These are phyloP conservation scores for Anthoscopus minutus DNA, from an alignment of 2,113 vertebrate species.

Conservation along the genomic window DNA sequence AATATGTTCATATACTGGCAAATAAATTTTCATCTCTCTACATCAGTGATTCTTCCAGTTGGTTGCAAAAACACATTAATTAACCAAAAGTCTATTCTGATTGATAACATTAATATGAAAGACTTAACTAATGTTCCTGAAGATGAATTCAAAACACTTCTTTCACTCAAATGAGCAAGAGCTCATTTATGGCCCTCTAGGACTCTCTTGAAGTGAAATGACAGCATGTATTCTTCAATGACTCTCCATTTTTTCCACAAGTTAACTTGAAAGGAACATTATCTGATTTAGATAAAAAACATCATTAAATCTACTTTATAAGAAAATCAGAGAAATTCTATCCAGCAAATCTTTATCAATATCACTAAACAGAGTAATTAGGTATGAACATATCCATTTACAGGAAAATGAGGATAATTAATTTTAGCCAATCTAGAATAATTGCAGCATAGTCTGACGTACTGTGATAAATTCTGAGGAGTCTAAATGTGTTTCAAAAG, in stretches of 20 bases:
- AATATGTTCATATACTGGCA: neutral
- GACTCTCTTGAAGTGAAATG: neutral
- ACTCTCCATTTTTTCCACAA: neutral
- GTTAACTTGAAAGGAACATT: neutral
- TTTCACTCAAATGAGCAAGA: neutral
- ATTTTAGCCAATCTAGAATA: neutral
- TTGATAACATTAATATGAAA: neutral
- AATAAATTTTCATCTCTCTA: neutral
- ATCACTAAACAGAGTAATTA: neutral
- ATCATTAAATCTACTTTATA: neutral
- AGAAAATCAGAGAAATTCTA: neutral
- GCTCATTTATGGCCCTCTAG: neutral
- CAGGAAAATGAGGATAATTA: neutral
- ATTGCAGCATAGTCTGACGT: neutral
- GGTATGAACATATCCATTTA: neutral
- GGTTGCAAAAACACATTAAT: neutral
- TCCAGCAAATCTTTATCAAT: neutral
- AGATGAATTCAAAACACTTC: neutral
- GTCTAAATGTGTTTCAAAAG: neutral
- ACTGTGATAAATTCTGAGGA: neutral
- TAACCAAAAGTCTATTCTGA: neutral
- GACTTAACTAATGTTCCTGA: neutral
- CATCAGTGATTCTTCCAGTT: neutral
- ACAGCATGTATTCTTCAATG: neutral
- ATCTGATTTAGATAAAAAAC: neutral